Percentiles rank a stretch among this genome's conserved stretches.
phyloP scores from a whole-genome alignment of 1,140 invertebrate species.

The Phymorhynchus buccinoides region DNA sequence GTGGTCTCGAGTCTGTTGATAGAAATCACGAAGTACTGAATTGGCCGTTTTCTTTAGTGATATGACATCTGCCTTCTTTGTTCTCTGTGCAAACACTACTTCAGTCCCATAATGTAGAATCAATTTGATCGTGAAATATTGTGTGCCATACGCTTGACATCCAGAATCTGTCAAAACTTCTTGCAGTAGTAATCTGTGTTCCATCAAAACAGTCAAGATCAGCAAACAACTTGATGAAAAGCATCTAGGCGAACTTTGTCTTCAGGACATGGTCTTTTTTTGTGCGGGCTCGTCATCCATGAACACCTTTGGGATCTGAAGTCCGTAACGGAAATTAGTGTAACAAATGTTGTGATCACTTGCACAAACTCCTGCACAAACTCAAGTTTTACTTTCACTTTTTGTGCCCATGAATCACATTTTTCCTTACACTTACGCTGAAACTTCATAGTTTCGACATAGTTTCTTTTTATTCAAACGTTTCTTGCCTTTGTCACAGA shows the following conservation, averaged over 20 bases:
- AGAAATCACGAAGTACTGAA: slow-evolving; percentile 1
- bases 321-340: background rate
- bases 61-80: slow-evolving; percentile 6
- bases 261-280: background rate
- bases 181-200: background rate
- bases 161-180: background rate
- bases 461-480: background rate
- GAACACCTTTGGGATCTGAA: background rate
- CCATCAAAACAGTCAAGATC: background rate
- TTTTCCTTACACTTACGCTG: background rate
- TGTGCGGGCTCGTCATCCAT: slow-evolving; percentile 4
- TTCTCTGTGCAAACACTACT: background rate
- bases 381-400: background rate
- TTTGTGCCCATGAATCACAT: background rate
- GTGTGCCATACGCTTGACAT: background rate
- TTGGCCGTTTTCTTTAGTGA: background rate
- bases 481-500: slow-evolving; percentile 18
- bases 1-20: background rate
- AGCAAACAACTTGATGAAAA: background rate
- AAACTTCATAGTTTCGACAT: background rate
- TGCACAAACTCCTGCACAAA: background rate
- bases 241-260: background rate
- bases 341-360: background rate
- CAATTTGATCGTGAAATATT: background rate
- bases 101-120: background rate